phyloP scores from a whole-genome alignment of 2,113 vertebrate genomes.

The Dicrurus megarhynchus region DNA sequence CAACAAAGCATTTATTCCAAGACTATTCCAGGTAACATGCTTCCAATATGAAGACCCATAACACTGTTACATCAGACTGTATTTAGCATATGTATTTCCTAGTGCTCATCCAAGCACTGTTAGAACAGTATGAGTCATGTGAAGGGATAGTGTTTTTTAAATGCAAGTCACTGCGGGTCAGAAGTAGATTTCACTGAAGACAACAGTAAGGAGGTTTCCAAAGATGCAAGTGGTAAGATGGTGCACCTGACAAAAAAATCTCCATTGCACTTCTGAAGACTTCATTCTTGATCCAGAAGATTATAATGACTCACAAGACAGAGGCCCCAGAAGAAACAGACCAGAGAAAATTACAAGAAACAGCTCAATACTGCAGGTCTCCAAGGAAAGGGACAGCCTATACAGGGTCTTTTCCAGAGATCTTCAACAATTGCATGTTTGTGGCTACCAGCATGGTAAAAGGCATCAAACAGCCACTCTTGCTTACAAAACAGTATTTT shows the following conservation, averaged over 20 bases:
- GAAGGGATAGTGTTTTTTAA: background rate
- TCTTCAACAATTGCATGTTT: rapidly evolving
- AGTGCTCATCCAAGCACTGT: background rate
- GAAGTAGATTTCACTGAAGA: background rate
- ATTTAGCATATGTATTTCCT: background rate
- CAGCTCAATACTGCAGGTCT: background rate
- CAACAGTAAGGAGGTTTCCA: background rate
- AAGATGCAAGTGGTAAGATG: background rate
- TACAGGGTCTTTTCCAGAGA: background rate
- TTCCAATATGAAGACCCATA: background rate
- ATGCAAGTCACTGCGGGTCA: rapidly evolving
- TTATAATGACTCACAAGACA: background rate
- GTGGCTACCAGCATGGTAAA: rapidly evolving
- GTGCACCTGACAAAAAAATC: background rate
- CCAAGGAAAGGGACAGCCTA: background rate
- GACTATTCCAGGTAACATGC: background rate
- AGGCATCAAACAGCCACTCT: background rate
- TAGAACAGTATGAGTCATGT: background rate
- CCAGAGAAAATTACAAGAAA: background rate
- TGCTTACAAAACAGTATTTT: background rate
- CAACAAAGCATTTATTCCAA: background rate
- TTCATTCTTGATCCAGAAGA: background rate
- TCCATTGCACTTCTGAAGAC: background rate
- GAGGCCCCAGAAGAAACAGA: background rate
- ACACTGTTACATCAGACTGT: background rate